Conservation (phyloP, 2,888 invertebrate genomes). For the Thera britannica region DNA sequence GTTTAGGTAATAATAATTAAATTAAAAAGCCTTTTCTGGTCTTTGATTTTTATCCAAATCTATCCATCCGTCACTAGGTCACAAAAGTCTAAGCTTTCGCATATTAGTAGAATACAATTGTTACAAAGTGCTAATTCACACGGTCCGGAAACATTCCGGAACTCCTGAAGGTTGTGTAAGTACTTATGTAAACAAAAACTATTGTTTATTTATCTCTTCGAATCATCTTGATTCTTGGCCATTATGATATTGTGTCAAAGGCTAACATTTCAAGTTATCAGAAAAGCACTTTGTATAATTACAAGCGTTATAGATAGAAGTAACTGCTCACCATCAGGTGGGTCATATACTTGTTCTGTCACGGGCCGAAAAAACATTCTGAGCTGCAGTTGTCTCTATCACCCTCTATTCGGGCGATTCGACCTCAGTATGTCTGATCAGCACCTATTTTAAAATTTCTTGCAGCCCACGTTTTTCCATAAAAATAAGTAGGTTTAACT, state of each 20-base stretch:
- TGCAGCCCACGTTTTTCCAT: no score
- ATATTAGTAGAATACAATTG: constrained; percentile 17
- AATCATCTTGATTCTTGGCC: constrained; percentile 29
- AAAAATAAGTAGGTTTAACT: no score
- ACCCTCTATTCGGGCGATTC: no score
- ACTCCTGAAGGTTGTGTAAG: constrained; percentile 39
- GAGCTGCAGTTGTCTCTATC: no score
- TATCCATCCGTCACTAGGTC: neutral
- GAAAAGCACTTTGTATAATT: neutral
- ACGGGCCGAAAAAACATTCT: no score
- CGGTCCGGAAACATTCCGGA: constrained; percentile 43
- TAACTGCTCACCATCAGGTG: neutral
- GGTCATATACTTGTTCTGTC: neutral
- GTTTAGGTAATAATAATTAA: no score
- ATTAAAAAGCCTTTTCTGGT: no score
- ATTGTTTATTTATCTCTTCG: constrained; percentile 39
- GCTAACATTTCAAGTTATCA: neutral
- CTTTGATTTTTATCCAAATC: neutral
- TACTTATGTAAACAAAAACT: constrained; percentile 41
- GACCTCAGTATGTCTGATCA: no score
- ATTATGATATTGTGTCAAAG: constrained; percentile 16
- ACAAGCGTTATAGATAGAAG: neutral
- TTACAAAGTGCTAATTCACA: constrained; percentile 34
- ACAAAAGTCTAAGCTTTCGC: neutral
- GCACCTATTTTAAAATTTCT: no score